These are phyloP conservation scores for Tridacna gigas DNA, from an alignment of 2,888 invertebrate genomes.

Conservation along the genomic window DNA sequence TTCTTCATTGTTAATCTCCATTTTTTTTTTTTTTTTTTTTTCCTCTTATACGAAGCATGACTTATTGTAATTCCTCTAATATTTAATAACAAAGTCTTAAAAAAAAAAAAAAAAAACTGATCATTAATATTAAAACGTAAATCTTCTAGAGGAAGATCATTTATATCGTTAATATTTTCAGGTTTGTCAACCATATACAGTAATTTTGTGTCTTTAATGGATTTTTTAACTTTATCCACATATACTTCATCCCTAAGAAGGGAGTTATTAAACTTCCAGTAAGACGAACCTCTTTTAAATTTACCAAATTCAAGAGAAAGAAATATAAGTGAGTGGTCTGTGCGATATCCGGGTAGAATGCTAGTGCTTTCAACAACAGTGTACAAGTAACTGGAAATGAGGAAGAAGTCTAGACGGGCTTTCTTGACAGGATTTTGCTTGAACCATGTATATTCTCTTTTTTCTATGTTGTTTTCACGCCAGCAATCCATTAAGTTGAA, in stretches of 20 bases:
- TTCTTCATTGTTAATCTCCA: neutral
- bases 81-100: conserved; percentile 10
- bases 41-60: no score
- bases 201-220: neutral
- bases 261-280: conserved; percentile 22
- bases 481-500: conserved; percentile 32
- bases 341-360: no score
- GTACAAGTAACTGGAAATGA: no score
- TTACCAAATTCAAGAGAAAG: conserved; percentile 10
- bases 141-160: neutral
- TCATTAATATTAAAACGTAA: neutral
- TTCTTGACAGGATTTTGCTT: conserved; percentile 20
- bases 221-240: conserved; percentile 3
- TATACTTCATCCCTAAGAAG: conserved; percentile 18
- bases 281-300: conserved; percentile 27
- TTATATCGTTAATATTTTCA: neutral
- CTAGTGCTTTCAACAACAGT: no score
- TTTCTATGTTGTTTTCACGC: conserved; percentile 17
- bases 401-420: conserved; percentile 14
- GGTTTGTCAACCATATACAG: neutral
- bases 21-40: no score
- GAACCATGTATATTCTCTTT: conserved; percentile 6
- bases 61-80: conserved; percentile 19
- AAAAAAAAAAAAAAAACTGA: no score
- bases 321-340: no score